These are phyloP conservation scores for Leptestheria dahalacensis DNA, from an alignment of 1,140 invertebrate species.

Conservation along the genomic window DNA sequence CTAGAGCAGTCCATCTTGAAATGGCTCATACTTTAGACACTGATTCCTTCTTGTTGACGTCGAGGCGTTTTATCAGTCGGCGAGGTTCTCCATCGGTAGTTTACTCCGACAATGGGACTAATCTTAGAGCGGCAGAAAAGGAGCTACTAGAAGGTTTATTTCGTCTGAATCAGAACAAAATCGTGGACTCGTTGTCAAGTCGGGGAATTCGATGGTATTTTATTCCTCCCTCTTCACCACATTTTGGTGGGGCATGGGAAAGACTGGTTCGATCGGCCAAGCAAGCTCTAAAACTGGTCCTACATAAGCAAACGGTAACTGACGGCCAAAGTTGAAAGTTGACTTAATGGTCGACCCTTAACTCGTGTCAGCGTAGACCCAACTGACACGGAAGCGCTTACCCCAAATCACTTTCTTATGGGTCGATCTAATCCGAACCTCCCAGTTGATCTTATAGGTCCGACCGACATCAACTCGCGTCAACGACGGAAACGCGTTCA, in stretches of 20 bases:
- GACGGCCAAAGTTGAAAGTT: constrained; percentile 5
- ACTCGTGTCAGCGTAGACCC: constrained; percentile 9
- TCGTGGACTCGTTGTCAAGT: not conserved
- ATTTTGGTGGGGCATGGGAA: constrained; percentile 17
- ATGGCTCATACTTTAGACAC: constrained; percentile 15
- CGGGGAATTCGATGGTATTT: not conserved
- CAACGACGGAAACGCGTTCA: constrained; percentile 11
- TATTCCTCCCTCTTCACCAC: not conserved
- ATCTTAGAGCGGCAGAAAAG: constrained; percentile 16
- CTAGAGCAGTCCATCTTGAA: constrained; percentile 20
- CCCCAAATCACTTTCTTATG: constrained; percentile 10
- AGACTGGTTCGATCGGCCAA: constrained; percentile 15
- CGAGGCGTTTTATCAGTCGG: constrained; percentile 11
- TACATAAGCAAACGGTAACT: constrained; percentile 2
- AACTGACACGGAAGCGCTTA: not conserved
- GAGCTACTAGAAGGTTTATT: constrained; percentile 1
- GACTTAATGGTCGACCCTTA: constrained; percentile 11
- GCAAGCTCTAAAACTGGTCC: not conserved
- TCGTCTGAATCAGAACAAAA: not conserved
- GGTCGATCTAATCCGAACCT: not conserved
- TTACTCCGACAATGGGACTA: constrained; percentile 16
- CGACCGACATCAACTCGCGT: not conserved
- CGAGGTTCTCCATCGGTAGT: constrained; percentile 9
- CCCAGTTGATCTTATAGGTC: not conserved
- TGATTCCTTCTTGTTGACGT: constrained; percentile 13